Conservation (phyloP, 2,797 vertebrate genomes). For the Onychomys torridus region DNA sequence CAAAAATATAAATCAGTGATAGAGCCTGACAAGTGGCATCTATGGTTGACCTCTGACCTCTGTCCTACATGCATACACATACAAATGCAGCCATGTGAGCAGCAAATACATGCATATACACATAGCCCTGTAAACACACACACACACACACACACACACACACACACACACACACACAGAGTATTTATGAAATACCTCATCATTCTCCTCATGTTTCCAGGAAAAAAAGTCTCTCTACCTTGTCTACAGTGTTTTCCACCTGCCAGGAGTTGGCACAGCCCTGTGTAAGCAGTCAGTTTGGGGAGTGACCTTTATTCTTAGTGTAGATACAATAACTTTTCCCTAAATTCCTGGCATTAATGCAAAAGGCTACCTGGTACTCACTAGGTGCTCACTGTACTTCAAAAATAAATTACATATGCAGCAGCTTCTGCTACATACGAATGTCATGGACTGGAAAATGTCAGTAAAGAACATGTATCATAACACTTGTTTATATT, state of each 20-base stretch:
- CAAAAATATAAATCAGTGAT: not conserved
- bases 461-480: constrained; percentile 50
- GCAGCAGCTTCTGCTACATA: constrained; percentile 64
- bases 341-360: not conserved
- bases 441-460: constrained; percentile 57
- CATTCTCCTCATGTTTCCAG: not conserved
- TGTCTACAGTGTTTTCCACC: not conserved
- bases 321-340: not conserved
- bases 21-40: not conserved
- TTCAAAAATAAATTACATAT: constrained; percentile 68
- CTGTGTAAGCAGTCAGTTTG: not conserved
- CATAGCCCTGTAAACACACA: not conserved
- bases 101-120: not conserved
- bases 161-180: not conserved
- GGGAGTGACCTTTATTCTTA: not conserved
- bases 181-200: not conserved
- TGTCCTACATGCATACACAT: not conserved
- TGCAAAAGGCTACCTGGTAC: constrained; percentile 40
- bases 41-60: not conserved
- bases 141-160: not conserved
- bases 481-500: constrained; percentile 51
- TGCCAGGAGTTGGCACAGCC: not conserved
- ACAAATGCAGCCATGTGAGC: not conserved
- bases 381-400: constrained; percentile 51
- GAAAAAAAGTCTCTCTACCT: not conserved